phyloP scores from a whole-genome alignment of 2,888 invertebrate genomes.

The Exocentrus adspersus region DNA sequence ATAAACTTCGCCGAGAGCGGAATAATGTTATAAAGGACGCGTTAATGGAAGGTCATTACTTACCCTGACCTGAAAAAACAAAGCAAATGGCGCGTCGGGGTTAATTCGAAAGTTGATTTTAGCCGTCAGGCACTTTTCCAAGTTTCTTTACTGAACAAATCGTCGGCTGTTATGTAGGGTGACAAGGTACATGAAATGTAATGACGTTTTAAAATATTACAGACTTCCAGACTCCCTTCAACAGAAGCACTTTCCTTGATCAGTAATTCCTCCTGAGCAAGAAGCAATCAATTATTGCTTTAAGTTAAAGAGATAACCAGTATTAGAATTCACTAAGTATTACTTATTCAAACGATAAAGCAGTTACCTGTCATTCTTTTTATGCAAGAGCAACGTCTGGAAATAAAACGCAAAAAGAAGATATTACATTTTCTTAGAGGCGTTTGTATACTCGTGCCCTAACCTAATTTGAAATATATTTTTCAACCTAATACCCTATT shows the following conservation, averaged over 20 bases:
- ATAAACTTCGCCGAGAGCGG: constrained; percentile 1
- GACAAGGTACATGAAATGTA: neutral
- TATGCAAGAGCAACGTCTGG: too few species aligned
- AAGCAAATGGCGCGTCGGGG: neutral
- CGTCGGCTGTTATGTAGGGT: neutral
- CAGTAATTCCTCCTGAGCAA: too few species aligned
- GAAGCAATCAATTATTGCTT: too few species aligned
- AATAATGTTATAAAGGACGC: constrained; percentile 11
- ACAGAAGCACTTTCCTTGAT: too few species aligned
- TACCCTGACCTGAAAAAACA: constrained; percentile 1
- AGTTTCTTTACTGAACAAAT: neutral
- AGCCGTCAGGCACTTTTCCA: neutral
- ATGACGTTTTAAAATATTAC: neutral
- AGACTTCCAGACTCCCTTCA: neutral
- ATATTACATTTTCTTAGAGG: too few species aligned
- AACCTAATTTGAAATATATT: neutral
- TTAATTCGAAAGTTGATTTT: neutral
- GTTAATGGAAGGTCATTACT: constrained; percentile 2
- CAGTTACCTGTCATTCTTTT: too few species aligned
- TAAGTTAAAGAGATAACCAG: too few species aligned
- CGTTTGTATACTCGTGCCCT: neutral
- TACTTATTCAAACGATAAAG: too few species aligned
- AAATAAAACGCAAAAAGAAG: neutral
- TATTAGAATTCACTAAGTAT: too few species aligned
- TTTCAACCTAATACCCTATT: neutral